phyloP scores from a whole-genome alignment of 2,797 vertebrate species.

The Hippoglossus hippoglossus region DNA sequence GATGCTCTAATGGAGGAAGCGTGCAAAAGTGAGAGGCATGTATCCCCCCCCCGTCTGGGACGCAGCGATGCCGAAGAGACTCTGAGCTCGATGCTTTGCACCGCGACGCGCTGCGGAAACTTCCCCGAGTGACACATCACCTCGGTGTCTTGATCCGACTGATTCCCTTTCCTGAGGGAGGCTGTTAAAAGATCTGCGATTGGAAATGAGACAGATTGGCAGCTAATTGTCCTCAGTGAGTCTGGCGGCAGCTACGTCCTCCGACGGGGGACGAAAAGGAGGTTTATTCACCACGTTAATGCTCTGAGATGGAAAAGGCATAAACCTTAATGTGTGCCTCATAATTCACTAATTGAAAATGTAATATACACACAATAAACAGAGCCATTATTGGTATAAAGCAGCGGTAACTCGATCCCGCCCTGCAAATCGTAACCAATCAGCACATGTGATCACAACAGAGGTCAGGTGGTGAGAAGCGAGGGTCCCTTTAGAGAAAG shows the following conservation, averaged over 20 bases:
- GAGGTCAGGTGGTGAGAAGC: not conserved
- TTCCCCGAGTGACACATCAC: constrained; percentile 14
- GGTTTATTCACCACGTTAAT: constrained; percentile 29
- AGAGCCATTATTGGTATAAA: constrained; percentile 3
- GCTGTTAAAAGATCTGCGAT: constrained; percentile 17
- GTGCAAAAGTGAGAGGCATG: constrained; percentile 56
- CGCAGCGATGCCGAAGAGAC: constrained; percentile 56
- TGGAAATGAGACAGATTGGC: constrained; percentile 16
- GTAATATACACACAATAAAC: constrained; percentile 21
- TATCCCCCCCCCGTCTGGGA: constrained; percentile 30
- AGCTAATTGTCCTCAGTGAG: constrained; percentile 17
- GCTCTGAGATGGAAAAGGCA: constrained; percentile 33
- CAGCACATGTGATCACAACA: constrained; percentile 18
- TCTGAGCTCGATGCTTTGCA: constrained; percentile 12
- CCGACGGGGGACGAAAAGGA: not conserved
- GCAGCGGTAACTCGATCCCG: not conserved
- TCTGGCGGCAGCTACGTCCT: constrained; percentile 16
- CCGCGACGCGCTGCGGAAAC: constrained; percentile 5
- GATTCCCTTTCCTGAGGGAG: constrained; percentile 28
- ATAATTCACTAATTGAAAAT: constrained; percentile 34
- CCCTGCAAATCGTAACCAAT: constrained; percentile 12
- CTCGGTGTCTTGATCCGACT: constrained; percentile 21
- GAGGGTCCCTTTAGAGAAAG: constrained; percentile 10
- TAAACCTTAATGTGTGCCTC: constrained; percentile 25
- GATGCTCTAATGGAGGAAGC: constrained; percentile 71